Base-by-base conservation (phyloP, 92 coral and sea anemone species). In the Actinostola sp. region DNA sequence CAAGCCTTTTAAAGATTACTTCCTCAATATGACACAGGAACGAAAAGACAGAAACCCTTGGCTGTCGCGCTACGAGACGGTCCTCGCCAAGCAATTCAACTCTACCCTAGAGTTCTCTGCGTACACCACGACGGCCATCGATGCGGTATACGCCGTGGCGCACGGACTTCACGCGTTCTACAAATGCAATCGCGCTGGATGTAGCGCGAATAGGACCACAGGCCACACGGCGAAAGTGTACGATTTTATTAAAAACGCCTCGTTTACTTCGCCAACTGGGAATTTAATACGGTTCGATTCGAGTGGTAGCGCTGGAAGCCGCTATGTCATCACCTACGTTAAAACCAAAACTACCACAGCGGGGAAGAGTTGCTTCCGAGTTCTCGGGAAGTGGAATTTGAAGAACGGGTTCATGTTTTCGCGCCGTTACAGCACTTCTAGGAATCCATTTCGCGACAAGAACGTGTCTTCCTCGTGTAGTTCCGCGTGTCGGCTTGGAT, bases 71-170 rank as follows among this genome's bases (percentile, higher is more conserved):
- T 86, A 88, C 41, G 52, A 57, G 46, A 48, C 12, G 11, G 71
- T 51, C 3, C 73, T 84, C 15, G 30, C 48, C 41, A 63, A 63
- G 32, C 61, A 78, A 34, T 26, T 79, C 19, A 74, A 65, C 67
- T 50, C 42, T 2, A 58, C 54, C 13, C 59, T 79, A 13, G 93
- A 88, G 32, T 79, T 77, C 24, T 88, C 89, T 32, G 53, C 61
- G 14, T 84, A 84, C 46, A 84, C 92, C 6, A 83, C 86, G 16
- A 75, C 87, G 23, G 93, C 92, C 0, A 81, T 92, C 0, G 93
- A 92, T 41, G 97, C 97, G 2, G 97, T 92, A 3, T 88, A 88
- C 44, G 89, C 97, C 4, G 88, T 88, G 0, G 91, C 97, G 13
- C 73, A 81, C 56, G 93, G 88, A 9, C 58, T 92, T 25, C 93